A percentile compares a stretch with the other conserved stretches of the same genome.
These are phyloP conservation scores for Mus spicilegus DNA, from an alignment of 2,113 vertebrate genomes.

Conservation along the genomic window DNA sequence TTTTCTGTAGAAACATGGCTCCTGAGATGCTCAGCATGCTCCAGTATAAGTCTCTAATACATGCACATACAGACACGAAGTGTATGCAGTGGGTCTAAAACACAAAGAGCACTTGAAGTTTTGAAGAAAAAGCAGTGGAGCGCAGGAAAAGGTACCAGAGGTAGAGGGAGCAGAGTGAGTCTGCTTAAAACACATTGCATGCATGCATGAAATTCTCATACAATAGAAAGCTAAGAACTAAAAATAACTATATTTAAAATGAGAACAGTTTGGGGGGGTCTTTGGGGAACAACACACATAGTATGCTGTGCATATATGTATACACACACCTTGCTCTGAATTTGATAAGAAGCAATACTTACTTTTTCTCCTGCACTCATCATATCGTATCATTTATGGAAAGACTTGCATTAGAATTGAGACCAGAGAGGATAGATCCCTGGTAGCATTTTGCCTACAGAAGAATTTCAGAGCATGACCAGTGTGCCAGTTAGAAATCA, in stretches of 20 bases:
- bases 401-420: slow-evolving; percentile 15
- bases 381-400: slow-evolving; percentile 4
- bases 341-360: slow-evolving; percentile 14
- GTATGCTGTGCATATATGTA: neutral
- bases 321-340: neutral
- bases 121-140: neutral
- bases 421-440: slow-evolving; percentile 1
- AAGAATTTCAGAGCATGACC: slow-evolving; percentile 47
- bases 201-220: neutral
- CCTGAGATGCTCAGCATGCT: neutral
- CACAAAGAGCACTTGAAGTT: neutral
- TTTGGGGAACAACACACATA: neutral
- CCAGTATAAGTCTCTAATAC: neutral
- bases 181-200: neutral
- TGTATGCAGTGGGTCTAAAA: neutral
- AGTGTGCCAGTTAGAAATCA: slow-evolving; percentile 60
- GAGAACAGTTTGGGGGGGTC: neutral
- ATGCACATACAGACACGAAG: neutral
- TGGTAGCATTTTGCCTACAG: slow-evolving; percentile 56
- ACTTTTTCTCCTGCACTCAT: slow-evolving; percentile 33
- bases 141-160: neutral
- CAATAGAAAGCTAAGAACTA: neutral
- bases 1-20: neutral
- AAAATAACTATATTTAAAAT: neutral
- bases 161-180: neutral